A percentile compares a stretch with the other conserved stretches of the same genome.
Evolutionary conservation across 2,797 vertebrate genomes (phyloP).

Genomic region (Allochrocebus solatus): DNA sequence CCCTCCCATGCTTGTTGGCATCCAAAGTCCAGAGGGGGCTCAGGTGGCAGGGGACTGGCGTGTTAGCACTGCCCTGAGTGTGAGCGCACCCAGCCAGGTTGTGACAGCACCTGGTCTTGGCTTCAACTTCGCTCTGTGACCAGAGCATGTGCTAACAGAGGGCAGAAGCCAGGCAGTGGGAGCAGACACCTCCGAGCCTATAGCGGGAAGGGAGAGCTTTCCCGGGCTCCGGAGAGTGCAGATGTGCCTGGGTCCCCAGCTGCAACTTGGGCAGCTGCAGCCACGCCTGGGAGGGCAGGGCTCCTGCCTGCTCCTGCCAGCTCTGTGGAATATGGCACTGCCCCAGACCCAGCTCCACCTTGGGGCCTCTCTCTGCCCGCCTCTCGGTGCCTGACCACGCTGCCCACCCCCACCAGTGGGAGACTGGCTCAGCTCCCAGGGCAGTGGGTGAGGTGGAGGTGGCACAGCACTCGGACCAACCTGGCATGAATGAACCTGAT

Average conservation of each 20-base stretch:
- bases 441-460: neutral
- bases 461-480: neutral
- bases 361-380: neutral
- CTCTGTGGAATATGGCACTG: neutral
- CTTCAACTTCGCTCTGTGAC: neutral
- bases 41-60: neutral
- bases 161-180: neutral
- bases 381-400: neutral
- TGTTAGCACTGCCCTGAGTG: neutral
- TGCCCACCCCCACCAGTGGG: no score
- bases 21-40: neutral
- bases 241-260: neutral
- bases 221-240: accelerated
- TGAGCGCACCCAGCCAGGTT: neutral
- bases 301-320: neutral
- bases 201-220: neutral
- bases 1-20: neutral
- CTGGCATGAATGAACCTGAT: neutral
- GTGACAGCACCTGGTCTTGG: neutral
- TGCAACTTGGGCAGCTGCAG: neutral
- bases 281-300: neutral
- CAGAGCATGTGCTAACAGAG: neutral
- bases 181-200: neutral
- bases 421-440: neutral
- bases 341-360: neutral